Evolutionary conservation across 2,888 invertebrate genomes (phyloP).

Genomic region (Nomada goodeniana): DNA sequence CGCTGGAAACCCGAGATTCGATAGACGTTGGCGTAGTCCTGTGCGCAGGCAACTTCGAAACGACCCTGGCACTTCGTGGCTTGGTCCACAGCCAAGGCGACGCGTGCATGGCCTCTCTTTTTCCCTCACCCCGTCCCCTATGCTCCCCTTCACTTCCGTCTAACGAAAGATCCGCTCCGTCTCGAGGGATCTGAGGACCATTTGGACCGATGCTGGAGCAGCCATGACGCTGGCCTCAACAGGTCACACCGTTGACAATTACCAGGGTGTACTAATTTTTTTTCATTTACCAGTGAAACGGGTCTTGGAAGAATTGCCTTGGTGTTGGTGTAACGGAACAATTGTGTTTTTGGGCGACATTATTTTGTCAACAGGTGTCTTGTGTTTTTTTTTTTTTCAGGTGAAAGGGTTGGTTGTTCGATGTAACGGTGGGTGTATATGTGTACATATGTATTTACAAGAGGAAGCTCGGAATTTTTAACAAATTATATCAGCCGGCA

Average conservation of each 20-base stretch:
- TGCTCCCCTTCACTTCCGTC: conserved; percentile 17
- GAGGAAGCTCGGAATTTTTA: no score
- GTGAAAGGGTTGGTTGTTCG: no score
- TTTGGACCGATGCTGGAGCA: not conserved
- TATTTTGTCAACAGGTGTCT: no score
- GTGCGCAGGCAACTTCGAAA: conserved; percentile 29
- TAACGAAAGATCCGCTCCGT: conserved; percentile 22
- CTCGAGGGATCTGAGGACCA: conserved; percentile 32
- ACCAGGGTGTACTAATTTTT: no score
- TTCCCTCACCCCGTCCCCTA: not conserved
- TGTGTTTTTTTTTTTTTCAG: no score
- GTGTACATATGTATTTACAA: no score
- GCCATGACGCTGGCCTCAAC: conserved; percentile 8
- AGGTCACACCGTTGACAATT: not conserved
- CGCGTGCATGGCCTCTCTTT: conserved; percentile 9
- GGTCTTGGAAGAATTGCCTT: no score
- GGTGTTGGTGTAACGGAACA: no score
- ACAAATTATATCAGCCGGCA: not conserved
- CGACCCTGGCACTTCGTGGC: conserved; percentile 52
- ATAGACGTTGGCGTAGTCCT: conserved; percentile 39
- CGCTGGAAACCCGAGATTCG: conserved; percentile 20
- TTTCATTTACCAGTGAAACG: no score
- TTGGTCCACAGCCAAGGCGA: conserved; percentile 56
- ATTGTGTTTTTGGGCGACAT: no score
- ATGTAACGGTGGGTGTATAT: no score